phyloP scores from a whole-genome alignment of 1,140 invertebrate species.

The Cydia fagiglandana region DNA sequence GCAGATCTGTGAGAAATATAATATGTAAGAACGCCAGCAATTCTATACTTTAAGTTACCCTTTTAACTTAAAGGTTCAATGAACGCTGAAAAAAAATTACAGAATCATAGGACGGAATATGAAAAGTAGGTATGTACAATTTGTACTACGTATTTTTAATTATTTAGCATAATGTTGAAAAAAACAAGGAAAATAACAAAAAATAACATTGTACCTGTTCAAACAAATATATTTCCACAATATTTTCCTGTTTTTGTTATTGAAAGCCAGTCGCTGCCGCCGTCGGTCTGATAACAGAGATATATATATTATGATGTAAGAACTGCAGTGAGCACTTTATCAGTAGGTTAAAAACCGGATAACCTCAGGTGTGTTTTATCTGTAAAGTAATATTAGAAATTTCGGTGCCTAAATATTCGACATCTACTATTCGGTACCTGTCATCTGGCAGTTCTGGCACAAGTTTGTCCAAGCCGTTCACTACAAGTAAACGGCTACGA shows the following conservation, averaged over 20 bases:
- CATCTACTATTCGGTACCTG: background rate
- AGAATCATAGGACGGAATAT: too few relatives aligned
- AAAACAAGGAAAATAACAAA: background rate
- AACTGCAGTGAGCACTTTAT: background rate
- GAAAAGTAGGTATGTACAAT: background rate
- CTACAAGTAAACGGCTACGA: background rate
- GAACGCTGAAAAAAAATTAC: too few relatives aligned
- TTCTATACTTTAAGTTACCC: background rate
- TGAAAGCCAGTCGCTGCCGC: background rate
- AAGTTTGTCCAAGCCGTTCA: background rate
- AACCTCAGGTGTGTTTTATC: background rate
- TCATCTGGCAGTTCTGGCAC: too few relatives aligned
- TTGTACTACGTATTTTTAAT: too few relatives aligned
- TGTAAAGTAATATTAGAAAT: too few relatives aligned
- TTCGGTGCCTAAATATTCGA: too few relatives aligned
- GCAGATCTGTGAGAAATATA: background rate
- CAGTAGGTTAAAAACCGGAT: background rate
- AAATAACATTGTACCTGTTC: too few relatives aligned
- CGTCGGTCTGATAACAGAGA: background rate
- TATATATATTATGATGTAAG: background rate
- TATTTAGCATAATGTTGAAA: background rate
- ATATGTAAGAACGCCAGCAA: background rate
- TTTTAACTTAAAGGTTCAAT: too few relatives aligned
- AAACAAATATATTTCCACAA: background rate
- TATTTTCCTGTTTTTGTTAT: constrained; percentile 2